Conservation (phyloP, 1,140 invertebrate genomes). For the Paraescarpia echinospica region DNA sequence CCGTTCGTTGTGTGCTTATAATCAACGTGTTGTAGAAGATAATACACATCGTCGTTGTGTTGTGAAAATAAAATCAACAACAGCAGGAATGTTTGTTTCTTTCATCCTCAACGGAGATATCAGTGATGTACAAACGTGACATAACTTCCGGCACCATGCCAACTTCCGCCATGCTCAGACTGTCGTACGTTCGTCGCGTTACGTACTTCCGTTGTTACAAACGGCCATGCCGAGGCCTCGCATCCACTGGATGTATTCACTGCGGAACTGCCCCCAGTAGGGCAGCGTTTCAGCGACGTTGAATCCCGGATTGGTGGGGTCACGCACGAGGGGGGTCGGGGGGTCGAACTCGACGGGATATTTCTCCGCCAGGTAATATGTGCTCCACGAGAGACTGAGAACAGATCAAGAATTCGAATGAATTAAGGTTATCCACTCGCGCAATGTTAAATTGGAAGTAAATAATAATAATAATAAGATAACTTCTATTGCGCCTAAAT, state of each 20-base stretch:
- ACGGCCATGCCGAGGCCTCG: slow-evolving; percentile 7
- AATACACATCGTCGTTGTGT: neutral
- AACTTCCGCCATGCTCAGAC: neutral
- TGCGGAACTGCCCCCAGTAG: slow-evolving; percentile 32
- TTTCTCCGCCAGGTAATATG: slow-evolving; percentile 24
- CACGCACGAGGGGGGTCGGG: slow-evolving; percentile 29
- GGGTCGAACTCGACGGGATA: slow-evolving; percentile 28
- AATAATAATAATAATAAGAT: no score
- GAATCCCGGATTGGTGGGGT: slow-evolving; percentile 29
- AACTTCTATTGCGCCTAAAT: no score
- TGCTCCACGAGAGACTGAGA: slow-evolving; percentile 23
- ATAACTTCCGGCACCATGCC: neutral
- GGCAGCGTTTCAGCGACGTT: slow-evolving; percentile 28
- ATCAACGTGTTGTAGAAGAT: neutral
- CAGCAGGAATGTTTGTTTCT: neutral
- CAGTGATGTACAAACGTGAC: neutral
- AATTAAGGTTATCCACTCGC: no score
- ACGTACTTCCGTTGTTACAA: neutral
- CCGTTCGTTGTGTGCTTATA: neutral
- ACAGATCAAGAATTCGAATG: no score
- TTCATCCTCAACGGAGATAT: neutral
- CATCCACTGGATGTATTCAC: slow-evolving; percentile 25
- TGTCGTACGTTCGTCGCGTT: neutral
- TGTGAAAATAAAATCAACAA: neutral
- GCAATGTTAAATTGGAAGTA: no score